These are phyloP conservation scores for Melopsittacus undulatus DNA, from an alignment of 2,797 vertebrate species.

Conservation along the genomic window DNA sequence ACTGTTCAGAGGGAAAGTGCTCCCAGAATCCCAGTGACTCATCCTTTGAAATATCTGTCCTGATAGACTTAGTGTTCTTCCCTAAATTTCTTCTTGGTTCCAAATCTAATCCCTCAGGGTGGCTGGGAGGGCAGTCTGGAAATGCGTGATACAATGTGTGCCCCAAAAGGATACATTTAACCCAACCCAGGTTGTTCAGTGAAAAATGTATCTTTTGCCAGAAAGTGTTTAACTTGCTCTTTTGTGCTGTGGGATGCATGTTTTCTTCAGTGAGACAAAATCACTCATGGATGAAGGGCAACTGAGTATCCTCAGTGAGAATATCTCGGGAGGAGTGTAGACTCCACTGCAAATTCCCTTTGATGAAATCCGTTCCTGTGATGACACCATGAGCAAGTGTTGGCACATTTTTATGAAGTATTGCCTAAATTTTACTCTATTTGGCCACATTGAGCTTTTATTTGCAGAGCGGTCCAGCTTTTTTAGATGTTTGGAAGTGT, in stretches of 20 bases:
- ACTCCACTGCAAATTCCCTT: background rate
- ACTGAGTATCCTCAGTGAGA: background rate
- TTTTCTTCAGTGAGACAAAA: background rate
- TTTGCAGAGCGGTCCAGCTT: background rate
- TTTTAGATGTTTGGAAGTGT: background rate
- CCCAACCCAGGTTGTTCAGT: background rate
- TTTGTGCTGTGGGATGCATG: background rate
- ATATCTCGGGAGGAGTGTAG: background rate
- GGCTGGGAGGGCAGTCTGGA: background rate
- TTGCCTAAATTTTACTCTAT: background rate
- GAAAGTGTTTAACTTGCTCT: background rate
- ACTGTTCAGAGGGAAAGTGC: background rate
- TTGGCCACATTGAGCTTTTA: background rate
- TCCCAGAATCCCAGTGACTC: background rate
- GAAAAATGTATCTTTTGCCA: background rate
- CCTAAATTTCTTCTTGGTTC: background rate
- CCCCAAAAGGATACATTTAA: background rate
- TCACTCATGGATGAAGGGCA: accelerated
- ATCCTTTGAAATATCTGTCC: background rate
- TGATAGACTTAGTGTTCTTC: background rate
- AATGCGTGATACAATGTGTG: background rate
- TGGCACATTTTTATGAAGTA: background rate
- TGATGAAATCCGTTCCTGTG: background rate
- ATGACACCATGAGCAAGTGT: background rate
- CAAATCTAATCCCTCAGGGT: background rate